A percentile compares a stretch with the other conserved stretches of the same genome.
Conservation (phyloP, 2,113 vertebrate species). For the Nicator chloris region DNA sequence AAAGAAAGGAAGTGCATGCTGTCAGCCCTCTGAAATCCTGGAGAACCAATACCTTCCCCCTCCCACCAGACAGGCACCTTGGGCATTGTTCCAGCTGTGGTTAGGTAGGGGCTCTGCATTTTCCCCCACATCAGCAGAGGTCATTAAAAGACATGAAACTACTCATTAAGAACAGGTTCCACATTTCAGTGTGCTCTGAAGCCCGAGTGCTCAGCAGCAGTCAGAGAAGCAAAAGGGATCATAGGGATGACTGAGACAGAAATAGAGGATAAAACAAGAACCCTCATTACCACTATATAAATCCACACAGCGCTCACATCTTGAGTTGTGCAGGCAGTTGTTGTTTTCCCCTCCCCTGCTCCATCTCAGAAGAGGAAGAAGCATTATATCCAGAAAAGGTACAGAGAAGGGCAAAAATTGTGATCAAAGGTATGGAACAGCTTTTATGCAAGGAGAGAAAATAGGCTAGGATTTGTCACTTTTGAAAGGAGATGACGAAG, state of each 20-base stretch:
- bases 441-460: constrained; percentile 23
- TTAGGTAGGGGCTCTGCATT: neutral
- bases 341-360: neutral
- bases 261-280: constrained; percentile 22
- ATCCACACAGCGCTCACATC: neutral
- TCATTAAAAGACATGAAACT: constrained; percentile 14
- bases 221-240: constrained; percentile 6
- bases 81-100: neutral
- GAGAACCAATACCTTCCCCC: neutral
- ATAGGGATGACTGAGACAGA: constrained; percentile 22
- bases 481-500: neutral
- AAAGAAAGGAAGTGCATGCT: neutral
- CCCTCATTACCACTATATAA: constrained; percentile 1
- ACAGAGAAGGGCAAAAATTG: neutral
- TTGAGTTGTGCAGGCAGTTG: neutral
- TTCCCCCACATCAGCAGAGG: neutral
- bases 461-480: constrained; percentile 7
- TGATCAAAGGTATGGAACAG: constrained; percentile 31
- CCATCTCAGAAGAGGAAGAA: neutral
- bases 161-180: neutral
- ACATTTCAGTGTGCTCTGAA: neutral
- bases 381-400: neutral
- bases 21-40: neutral
- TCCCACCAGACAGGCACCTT: neutral
- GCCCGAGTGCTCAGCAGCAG: neutral